phyloP scores from a whole-genome alignment of 2,888 invertebrate genomes.

The Blastobasis adustella region DNA sequence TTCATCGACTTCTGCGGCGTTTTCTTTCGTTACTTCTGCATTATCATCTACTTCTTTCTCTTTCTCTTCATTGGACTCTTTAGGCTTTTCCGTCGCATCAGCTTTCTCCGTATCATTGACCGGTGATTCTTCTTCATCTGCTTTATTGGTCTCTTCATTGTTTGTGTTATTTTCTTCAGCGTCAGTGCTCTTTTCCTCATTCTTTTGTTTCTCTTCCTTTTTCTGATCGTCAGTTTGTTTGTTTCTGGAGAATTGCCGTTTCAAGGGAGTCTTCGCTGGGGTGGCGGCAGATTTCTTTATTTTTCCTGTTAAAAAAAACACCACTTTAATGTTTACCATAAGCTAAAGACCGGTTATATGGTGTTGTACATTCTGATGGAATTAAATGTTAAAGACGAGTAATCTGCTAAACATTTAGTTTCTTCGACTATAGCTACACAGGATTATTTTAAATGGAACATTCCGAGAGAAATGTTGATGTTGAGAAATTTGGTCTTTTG shows the following conservation, averaged over 20 bases:
- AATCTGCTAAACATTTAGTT: too few relatives aligned
- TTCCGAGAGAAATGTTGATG: too few relatives aligned
- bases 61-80: constrained; percentile 14
- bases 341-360: too few relatives aligned
- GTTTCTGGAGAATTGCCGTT: constrained; percentile 51
- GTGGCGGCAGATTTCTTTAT: constrained; percentile 37
- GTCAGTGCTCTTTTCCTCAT: constrained; percentile 10
- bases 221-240: constrained; percentile 31
- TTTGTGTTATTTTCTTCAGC: constrained; percentile 1
- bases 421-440: too few relatives aligned
- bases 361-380: too few relatives aligned
- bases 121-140: constrained; percentile 1
- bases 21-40: constrained; percentile 4
- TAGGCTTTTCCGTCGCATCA: constrained; percentile 13
- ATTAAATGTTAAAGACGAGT: too few relatives aligned
- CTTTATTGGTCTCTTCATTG: constrained; percentile 3
- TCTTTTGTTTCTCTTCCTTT: constrained; percentile 9
- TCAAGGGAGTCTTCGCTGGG: constrained; percentile 32
- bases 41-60: constrained; percentile 7
- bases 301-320: constrained; percentile 19
- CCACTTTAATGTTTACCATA: too few relatives aligned
- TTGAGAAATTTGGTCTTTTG: too few relatives aligned
- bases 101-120: constrained; percentile 6
- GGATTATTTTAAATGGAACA: too few relatives aligned
- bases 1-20: constrained; percentile 3